Evolutionary conservation across 2,113 vertebrate genomes (phyloP), one percentile per base, ranked within the genome.

Genomic region (Trematomus loennbergii): DNA sequence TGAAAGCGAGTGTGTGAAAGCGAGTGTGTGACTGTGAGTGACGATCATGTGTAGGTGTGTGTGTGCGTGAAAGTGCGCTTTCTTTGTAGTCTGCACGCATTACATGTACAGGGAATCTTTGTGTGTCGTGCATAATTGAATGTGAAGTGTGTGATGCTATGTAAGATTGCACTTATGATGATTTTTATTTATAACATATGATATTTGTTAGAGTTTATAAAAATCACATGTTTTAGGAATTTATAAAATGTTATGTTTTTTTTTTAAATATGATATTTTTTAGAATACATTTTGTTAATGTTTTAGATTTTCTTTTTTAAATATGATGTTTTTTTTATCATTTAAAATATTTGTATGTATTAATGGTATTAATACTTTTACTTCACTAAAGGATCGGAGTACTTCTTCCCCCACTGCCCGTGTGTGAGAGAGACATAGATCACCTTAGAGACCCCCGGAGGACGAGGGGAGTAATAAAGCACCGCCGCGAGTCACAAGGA

Each of bases 401-500:
- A 40, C 36, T 40, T 40, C 36, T 40, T 40, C 36, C 36, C 36
- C 36, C 36, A 40, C 36, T 40, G 6, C 36, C 36, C 36, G 58
- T 70, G 68, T 50, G 66, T 53, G 72, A 20, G 20, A 79, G 55
- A 49, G 10, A 10, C 52, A 83, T 59, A 78, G 18, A 85, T 75
- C 78, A 59, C 43, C 0, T 5, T 9, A 54, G 59, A 79, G 59
- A 33, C 79, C 78, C 86, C 85, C 61, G n/a, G 16, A 71, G 83
- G 77, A 85, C 62, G 79, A 87, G 72, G 0, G 66, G 57, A 67
- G 87, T 80, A 77, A 81, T 88, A 77, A 87, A 88, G 86, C 62
- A 54, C 80, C 13, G 25, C 72, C 60, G 22, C 16, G 43, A 87
- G 81, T 74, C 84, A 74, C 89, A 86, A 89, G 87, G 89, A 90